A percentile compares a stretch with the other conserved stretches of the same genome.
phyloP scores from a whole-genome alignment of 30 jellyfish, hydroid and myxozoan species.

The Catostylus mosaicus region DNA sequence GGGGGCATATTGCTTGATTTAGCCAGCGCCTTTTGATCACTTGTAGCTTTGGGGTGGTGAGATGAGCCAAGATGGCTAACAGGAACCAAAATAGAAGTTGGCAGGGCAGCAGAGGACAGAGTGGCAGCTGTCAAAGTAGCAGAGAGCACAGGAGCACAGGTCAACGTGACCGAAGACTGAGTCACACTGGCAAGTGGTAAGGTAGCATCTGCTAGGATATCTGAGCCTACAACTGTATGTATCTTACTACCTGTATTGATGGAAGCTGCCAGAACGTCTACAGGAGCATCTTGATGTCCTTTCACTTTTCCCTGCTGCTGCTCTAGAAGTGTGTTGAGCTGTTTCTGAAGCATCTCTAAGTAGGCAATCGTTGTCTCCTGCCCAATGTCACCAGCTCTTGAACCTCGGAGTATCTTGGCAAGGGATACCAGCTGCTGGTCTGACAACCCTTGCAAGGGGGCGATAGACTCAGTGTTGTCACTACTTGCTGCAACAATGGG shows the following conservation, averaged over 20 bases:
- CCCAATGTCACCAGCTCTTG: constrained; percentile 57
- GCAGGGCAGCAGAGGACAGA: not conserved
- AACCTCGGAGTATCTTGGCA: constrained; percentile 79
- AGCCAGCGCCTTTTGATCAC: too few relatives aligned
- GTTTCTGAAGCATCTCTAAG: constrained; percentile 93
- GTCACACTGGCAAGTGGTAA: not conserved
- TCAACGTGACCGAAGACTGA: not conserved
- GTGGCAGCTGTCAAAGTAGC: not conserved
- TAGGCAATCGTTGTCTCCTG: constrained; percentile 88
- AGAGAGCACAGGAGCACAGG: not conserved
- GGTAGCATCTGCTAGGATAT: not conserved
- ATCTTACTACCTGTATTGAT: not conserved
- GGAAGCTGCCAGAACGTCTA: not conserved
- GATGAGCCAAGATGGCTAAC: too few relatives aligned
- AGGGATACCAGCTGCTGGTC: constrained; percentile 83
- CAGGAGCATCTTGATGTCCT: constrained; percentile 32
- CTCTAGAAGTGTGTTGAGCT: constrained; percentile 51
- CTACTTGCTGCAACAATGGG: not conserved
- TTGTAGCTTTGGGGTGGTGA: too few relatives aligned
- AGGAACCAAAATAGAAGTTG: not conserved
- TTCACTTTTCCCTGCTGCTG: constrained; percentile 73
- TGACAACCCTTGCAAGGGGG: constrained; percentile 67
- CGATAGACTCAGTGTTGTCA: constrained; percentile 19
- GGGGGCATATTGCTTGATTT: too few relatives aligned
- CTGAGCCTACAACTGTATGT: too few relatives aligned